Base-by-base conservation (phyloP, 2,797 vertebrate species). In the Erpetoichthys calabaricus region DNA sequence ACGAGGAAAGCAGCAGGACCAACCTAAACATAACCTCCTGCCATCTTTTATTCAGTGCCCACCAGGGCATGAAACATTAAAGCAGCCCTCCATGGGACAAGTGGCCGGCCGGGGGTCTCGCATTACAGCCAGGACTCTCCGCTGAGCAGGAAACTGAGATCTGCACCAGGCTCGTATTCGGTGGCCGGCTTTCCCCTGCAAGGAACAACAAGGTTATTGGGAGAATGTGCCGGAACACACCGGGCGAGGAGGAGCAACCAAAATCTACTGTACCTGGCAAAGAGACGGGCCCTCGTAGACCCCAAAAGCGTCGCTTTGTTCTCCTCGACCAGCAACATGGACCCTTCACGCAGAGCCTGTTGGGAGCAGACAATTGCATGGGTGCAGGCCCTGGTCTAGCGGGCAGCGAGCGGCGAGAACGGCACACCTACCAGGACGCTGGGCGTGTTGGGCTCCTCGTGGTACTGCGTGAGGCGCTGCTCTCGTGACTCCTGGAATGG, bases 321-420 rank as follows among this genome's bases (percentile, higher is more conserved):
- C 61, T 86, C 89, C 70, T 91, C 89, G 63, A 93, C 89, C 53
- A 91, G 75, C 60, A 93, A 71, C 83, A 91, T 65, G 0, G 77
- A 86, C 0, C 91, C 91, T 68, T 94, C 90, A 50, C 86, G 83
- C 69, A 94, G 73, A 61, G 80, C 89, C 90, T 94, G 62, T 7
- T 44, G 25, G 25, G 25, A 25, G 25, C 25, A 50, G 8, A 57
- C 5, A 41, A 51, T 9, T 51, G 50, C 25, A 25, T 25, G 25
- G 25, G 25, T 25, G 25, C 25, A 25, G 25, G 25, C 25, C 25
- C 25, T 25, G 25, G 25, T 25, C 25, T 25, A 25, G 25, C 2
- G 25, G 25, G 25, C 25, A 25, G 25, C 25, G 25, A 25, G 25
- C 25, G 25, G 25, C 25, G 25, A 25, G 25, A 25, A 25, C 25